Evolutionary conservation across 2,113 vertebrate species (phyloP).

Genomic region (Silurus asotus): DNA sequence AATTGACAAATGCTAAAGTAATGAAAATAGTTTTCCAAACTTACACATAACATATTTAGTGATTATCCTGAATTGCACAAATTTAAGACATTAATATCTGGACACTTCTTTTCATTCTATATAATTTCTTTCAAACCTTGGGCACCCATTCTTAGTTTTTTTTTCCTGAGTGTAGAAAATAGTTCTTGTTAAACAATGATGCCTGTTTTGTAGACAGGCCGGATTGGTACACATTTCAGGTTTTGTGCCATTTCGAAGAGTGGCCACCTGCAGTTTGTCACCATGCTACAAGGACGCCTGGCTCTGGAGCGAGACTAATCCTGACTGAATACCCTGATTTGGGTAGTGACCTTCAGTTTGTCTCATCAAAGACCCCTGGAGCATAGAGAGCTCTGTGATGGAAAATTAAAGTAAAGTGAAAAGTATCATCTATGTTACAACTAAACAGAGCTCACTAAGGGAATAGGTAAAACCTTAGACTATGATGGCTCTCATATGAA

Average conservation of each 20-base stretch:
- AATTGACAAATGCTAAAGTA: too few relatives aligned
- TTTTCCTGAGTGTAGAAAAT: neutral
- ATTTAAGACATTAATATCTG: too few relatives aligned
- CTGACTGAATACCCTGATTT: constrained; percentile 36
- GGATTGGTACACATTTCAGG: neutral
- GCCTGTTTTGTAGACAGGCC: constrained; percentile 6
- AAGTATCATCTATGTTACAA: constrained; percentile 20
- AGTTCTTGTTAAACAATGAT: neutral
- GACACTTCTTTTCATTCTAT: neutral
- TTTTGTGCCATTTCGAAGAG: neutral
- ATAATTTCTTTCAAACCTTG: neutral
- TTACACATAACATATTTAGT: neutral
- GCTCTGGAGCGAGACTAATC: constrained; percentile 18
- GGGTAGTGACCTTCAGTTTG: constrained; percentile 38
- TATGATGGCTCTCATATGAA: constrained; percentile 58
- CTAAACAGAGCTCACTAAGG: constrained; percentile 55
- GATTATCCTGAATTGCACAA: neutral
- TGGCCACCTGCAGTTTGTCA: constrained; percentile 24
- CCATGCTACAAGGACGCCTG: neutral
- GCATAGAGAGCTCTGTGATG: constrained; percentile 49
- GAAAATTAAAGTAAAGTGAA: constrained; percentile 53
- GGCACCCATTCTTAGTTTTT: neutral
- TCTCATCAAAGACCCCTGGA: constrained; percentile 62
- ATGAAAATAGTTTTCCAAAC: neutral
- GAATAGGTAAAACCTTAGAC: constrained; percentile 52